Base-by-base conservation (phyloP, 2,888 invertebrate genomes). In the Callinectes sapidus region DNA sequence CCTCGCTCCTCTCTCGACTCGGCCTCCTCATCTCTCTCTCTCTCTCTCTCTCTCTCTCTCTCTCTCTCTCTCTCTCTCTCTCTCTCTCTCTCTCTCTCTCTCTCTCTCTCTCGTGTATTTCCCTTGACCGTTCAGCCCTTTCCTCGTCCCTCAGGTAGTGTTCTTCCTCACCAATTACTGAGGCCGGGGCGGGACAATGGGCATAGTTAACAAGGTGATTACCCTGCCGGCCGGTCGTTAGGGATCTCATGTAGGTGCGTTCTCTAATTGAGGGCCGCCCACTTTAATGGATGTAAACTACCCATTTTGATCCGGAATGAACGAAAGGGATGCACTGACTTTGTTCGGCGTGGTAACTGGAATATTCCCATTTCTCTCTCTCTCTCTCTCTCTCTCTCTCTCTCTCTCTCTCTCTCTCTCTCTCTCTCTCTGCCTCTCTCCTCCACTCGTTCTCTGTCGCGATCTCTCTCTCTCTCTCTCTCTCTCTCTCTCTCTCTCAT, bases 161-260 rank as follows among this genome's bases (percentile, higher is more conserved):
- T 28, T 35, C 61, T 48, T 54, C 55, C 85, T 85, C 85, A 90
- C 23, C 54, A 77, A 77, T 85, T 90, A 85, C 16, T 35, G 61
- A 32, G 61, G 16, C 55, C 90, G 42, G 90, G 81, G 39, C 10
- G 13, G 85, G 54, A 90, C 90, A 90, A 90, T 90, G 85, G 90
- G 55, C 86, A n/a, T 55, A 61, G 77, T 77, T 90, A 90, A 90
- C 90, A 35, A 81, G 90, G 90, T 90, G 90, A 90, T 90, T 90
- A 90, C 48, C 23, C 81, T 16, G 90, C 61, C 90, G 61, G 23
- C 16, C 86, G 81, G 85, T 86, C 86, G 90, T 86, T 90, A 90
- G 55, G 55, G 54, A 71, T 42, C 39, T 18, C 48, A 8, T 28
- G 81, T 48, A 35, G 89, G 48, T 48, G 54, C 32, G 54, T 32